A percentile compares a stretch with the other conserved stretches of the same genome.
Evolutionary conservation across 2,797 vertebrate species (phyloP).

Genomic region (Catamblyrhynchus diadema): DNA sequence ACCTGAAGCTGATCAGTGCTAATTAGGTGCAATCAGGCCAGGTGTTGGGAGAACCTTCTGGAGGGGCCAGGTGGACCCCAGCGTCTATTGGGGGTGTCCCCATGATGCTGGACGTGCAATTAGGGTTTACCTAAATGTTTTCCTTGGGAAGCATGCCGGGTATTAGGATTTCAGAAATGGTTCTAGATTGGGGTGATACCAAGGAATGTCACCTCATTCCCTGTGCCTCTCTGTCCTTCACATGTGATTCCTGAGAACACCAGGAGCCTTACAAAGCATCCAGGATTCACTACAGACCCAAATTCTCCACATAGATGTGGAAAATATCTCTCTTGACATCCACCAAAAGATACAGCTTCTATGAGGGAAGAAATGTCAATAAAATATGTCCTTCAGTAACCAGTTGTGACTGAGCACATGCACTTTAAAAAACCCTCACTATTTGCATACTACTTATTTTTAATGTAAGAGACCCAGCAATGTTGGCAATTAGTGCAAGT

Average conservation of each 20-base stretch:
- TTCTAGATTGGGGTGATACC: rapidly evolving
- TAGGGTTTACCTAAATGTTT: rapidly evolving
- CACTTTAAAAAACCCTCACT: not conserved
- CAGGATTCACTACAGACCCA: not conserved
- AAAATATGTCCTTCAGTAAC: not conserved
- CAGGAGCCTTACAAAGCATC: not conserved
- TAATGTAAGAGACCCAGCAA: not conserved
- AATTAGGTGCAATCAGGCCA: not conserved
- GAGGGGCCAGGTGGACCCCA: not conserved
- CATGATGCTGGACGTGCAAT: rapidly evolving
- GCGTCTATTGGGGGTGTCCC: too few species aligned
- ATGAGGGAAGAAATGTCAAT: rapidly evolving
- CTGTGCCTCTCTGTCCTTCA: not conserved
- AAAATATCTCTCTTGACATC: not conserved
- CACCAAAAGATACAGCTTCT: not conserved
- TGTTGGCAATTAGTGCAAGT: not conserved
- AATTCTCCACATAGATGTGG: not conserved
- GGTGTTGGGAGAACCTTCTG: not conserved
- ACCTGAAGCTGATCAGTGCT: rapidly evolving
- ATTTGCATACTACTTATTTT: not conserved
- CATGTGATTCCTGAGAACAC: rapidly evolving
- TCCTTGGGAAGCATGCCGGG: not conserved
- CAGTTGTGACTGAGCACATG: not conserved
- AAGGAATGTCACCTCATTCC: not conserved
- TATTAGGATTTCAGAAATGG: not conserved